A percentile compares a stretch with the other conserved stretches of the same genome.
Evolutionary conservation across 2,113 vertebrate genomes (phyloP).

Genomic region (Ginglymostoma cirratum): DNA sequence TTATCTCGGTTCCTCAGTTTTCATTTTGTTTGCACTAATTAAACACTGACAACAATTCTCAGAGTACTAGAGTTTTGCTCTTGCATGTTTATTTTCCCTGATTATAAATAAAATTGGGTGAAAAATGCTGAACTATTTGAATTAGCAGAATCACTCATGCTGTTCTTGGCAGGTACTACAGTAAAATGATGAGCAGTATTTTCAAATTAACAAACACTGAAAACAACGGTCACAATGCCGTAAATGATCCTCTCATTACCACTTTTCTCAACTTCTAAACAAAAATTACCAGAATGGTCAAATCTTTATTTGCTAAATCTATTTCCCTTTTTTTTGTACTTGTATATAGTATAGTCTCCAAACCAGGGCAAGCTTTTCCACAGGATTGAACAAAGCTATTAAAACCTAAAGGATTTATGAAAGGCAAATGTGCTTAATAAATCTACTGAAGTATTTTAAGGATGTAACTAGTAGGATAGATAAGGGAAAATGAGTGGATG

Average conservation of each 20-base stretch:
- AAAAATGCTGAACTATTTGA: neutral
- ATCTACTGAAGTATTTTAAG: too few relatives aligned
- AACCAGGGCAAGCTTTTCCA: too few relatives aligned
- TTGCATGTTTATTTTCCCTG: neutral
- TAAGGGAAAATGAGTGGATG: too few relatives aligned
- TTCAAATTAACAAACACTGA: neutral
- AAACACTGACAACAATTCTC: neutral
- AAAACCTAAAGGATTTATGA: too few relatives aligned
- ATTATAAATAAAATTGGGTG: neutral
- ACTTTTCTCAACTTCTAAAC: neutral
- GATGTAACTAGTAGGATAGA: too few relatives aligned
- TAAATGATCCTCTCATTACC: neutral
- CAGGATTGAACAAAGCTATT: too few relatives aligned
- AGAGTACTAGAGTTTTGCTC: neutral
- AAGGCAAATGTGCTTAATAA: too few relatives aligned
- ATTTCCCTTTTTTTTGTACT: neutral
- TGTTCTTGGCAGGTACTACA: neutral
- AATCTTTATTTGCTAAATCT: neutral
- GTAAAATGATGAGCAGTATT: neutral
- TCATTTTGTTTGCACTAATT: too few relatives aligned
- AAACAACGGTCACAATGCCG: neutral
- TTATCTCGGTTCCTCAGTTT: too few relatives aligned
- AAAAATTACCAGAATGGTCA: neutral
- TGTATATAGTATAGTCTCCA: neutral
- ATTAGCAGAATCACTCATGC: neutral